Evolutionary conservation across 2,888 invertebrate genomes (phyloP).

Genomic region (Epiblema foenella): DNA sequence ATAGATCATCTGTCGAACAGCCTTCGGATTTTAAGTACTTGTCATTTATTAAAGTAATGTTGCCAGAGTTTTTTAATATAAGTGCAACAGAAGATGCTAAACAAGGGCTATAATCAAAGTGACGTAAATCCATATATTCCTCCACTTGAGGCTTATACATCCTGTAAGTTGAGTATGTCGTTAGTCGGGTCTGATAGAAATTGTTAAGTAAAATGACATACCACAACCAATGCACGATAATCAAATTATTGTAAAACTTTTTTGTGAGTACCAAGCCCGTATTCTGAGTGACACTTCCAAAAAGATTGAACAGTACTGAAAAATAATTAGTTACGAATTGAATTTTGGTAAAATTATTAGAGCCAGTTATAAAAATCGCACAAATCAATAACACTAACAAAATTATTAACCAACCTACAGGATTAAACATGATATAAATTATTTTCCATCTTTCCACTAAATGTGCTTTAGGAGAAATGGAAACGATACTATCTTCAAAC

Average conservation of each 20-base stretch:
- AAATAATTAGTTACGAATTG: neutral
- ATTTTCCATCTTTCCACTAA: conserved; percentile 44
- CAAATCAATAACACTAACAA: conserved; percentile 25
- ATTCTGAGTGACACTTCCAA: conserved; percentile 30
- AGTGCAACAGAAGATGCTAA: conserved; percentile 19
- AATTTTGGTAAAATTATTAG: neutral
- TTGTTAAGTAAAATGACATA: conserved; percentile 38
- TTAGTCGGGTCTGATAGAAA: conserved; percentile 39
- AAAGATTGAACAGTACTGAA: conserved; percentile 25
- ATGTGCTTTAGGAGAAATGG: conserved; percentile 15
- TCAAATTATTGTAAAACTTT: conserved; percentile 27
- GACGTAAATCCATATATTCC: conserved; percentile 11
- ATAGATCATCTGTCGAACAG: conserved; percentile 32
- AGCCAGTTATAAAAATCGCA: conserved; percentile 11
- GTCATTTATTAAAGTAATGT: conserved; percentile 24
- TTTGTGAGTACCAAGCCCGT: neutral
- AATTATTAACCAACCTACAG: conserved; percentile 34
- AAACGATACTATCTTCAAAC: conserved; percentile 34
- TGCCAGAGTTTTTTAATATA: conserved; percentile 17
- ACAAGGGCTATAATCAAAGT: conserved; percentile 39
- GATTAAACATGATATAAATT: conserved; percentile 38
- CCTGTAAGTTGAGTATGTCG: conserved; percentile 39
- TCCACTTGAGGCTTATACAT: conserved; percentile 24
- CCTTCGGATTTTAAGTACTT: conserved; percentile 9
- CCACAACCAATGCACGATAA: conserved; percentile 41